Evolutionary conservation across 2,797 vertebrate genomes (phyloP).

Genomic region (Notolepis coatsorum): DNA sequence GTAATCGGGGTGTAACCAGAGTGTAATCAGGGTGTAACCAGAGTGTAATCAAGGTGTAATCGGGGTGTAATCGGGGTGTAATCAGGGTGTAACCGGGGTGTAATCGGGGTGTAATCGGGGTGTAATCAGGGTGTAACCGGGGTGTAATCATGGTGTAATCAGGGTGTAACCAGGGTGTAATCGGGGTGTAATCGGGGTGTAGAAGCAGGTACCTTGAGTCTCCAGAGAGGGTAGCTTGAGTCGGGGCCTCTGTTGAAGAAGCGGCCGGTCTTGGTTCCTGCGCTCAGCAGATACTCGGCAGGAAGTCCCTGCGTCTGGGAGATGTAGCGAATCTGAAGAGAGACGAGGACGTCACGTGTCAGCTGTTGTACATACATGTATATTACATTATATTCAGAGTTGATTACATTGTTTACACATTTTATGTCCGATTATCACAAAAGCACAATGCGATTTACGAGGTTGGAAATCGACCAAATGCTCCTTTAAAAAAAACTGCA

Average conservation of each 20-base stretch:
- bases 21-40: no score
- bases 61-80: not conserved
- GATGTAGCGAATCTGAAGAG: slow-evolving; percentile 95
- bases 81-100: no score
- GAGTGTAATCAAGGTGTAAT: not conserved
- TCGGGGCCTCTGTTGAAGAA: slow-evolving; percentile 98
- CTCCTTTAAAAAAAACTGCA: no score
- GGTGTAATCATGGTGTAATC: not conserved
- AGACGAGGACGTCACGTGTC: slow-evolving; percentile 1
- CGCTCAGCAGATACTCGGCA: slow-evolving; percentile 97
- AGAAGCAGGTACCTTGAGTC: slow-evolving; percentile 88
- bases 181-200: not conserved
- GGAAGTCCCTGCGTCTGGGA: slow-evolving; percentile 98
- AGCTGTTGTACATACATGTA: no score
- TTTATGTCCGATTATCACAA: no score
- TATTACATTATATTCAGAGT: no score
- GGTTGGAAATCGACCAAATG: no score
- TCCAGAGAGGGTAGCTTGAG: slow-evolving; percentile 96
- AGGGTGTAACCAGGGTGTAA: not conserved
- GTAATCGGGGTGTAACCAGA: no score
- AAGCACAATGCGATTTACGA: no score
- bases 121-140: not conserved
- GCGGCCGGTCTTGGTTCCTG: slow-evolving; percentile 96
- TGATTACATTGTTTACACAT: no score
- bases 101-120: not conserved